phyloP scores from a whole-genome alignment of 2,888 invertebrate genomes.

The Synanthedon tipuliformis region DNA sequence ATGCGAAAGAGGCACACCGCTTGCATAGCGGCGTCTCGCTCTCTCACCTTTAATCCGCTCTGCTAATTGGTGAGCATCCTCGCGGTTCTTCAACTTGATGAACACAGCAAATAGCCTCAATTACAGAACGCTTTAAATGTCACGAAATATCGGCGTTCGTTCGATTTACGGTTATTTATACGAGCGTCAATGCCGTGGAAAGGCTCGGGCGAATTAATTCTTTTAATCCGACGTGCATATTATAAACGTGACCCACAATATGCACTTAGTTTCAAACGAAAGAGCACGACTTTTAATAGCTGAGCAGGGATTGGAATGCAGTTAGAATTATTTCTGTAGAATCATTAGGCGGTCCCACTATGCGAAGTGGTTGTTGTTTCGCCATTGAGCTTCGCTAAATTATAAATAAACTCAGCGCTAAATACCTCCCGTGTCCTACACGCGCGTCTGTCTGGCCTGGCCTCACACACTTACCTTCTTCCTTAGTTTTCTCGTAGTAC shows the following conservation, averaged over 20 bases:
- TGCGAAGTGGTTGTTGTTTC: conserved; percentile 2
- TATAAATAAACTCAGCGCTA: conserved; percentile 11
- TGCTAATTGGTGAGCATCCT: conserved; percentile 6
- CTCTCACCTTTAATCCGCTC: conserved; percentile 1
- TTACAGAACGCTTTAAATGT: conserved; percentile 22
- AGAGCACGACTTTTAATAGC: background rate
- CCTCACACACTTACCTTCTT: conserved; percentile 27
- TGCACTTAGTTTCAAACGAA: background rate
- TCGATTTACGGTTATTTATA: background rate
- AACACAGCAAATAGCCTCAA: conserved; percentile 14
- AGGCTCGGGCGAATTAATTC: background rate
- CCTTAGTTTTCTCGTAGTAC: conserved; percentile 20
- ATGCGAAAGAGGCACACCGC: background rate
- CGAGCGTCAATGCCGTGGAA: conserved; percentile 1
- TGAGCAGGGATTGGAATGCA: conserved; percentile 2
- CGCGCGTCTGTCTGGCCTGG: conserved; percentile 8
- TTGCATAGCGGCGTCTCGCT: background rate
- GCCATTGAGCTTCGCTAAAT: conserved; percentile 6
- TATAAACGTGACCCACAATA: background rate
- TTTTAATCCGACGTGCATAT: background rate
- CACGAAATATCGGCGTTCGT: conserved; percentile 13
- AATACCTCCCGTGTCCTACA: conserved; percentile 19
- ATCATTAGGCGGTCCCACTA: conserved; percentile 5
- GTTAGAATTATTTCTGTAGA: conserved; percentile 4
- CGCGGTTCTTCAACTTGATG: conserved; percentile 4